Evolutionary conservation across 2,797 vertebrate genomes (phyloP).

Genomic region (Chloroceryle inda): DNA sequence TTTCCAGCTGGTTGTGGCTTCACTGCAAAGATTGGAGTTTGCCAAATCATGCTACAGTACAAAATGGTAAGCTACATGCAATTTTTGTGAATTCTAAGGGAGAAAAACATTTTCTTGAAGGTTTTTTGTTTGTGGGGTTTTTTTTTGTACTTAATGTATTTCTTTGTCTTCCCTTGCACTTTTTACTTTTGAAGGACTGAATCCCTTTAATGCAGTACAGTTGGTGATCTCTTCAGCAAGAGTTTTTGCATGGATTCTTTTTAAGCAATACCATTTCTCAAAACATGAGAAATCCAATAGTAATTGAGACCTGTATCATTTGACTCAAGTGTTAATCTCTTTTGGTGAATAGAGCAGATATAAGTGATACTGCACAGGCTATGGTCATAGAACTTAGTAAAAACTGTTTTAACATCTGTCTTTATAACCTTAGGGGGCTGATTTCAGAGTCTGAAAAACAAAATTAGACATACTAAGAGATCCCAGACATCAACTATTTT

Average conservation of each 20-base stretch:
- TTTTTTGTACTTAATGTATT: not conserved
- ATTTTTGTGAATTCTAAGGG: not conserved
- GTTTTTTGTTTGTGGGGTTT: not conserved
- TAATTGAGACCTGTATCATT: constrained; percentile 2
- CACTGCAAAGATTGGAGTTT: not conserved
- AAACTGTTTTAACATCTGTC: not conserved
- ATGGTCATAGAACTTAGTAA: not conserved
- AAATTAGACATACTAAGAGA: not conserved
- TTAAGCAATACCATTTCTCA: not conserved
- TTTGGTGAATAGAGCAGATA: constrained; percentile 13
- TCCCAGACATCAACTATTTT: not conserved
- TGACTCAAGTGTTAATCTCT: constrained; percentile 31
- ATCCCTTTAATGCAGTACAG: not conserved
- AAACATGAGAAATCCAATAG: constrained; percentile 6
- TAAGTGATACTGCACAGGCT: not conserved
- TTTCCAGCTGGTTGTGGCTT: not conserved
- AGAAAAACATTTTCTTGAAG: not conserved
- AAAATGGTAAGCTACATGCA: not conserved
- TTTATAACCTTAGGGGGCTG: not conserved
- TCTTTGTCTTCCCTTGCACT: not conserved
- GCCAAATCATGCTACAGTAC: not conserved
- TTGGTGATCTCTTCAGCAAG: not conserved
- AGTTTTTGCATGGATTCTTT: not conserved
- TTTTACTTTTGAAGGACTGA: not conserved
- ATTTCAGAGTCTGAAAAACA: constrained; percentile 16